Conservation (phyloP, 2,797 vertebrate species). For the Sarcoramphus papa region DNA sequence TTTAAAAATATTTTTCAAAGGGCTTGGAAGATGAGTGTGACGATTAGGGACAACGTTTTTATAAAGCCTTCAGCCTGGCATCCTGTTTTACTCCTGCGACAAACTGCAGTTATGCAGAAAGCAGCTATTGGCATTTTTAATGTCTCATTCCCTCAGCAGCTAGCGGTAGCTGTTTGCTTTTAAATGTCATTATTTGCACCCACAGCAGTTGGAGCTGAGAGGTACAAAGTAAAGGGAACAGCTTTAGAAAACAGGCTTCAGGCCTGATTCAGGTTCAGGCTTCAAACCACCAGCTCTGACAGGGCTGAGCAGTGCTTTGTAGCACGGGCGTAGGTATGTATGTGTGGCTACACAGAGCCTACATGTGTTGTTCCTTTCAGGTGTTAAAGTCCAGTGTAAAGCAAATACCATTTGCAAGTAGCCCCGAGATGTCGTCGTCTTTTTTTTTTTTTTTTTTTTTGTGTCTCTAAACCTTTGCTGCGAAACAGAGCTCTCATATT, state of each 20-base stretch:
- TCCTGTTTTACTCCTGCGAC: not conserved
- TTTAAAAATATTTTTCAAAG: conserved; percentile 8
- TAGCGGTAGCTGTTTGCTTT: not conserved
- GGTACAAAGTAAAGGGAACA: not conserved
- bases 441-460: not conserved
- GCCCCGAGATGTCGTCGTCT: not conserved
- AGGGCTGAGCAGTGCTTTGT: not conserved
- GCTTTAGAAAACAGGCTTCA: not conserved
- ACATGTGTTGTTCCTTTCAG: not conserved
- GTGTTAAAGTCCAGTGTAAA: not conserved
- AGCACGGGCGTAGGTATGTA: fast-evolving
- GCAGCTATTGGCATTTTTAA: not conserved
- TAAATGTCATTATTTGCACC: not conserved
- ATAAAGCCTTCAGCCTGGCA: not conserved
- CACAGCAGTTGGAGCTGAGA: not conserved
- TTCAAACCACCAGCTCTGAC: not conserved
- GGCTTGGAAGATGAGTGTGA: not conserved
- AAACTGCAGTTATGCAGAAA: conserved; percentile 8
- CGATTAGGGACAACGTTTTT: not conserved
- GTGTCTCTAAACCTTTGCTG: not conserved
- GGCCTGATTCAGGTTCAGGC: not conserved
- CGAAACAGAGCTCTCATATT: conserved; percentile 34
- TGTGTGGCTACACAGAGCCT: not conserved
- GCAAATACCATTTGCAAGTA: not conserved
- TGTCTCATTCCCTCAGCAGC: not conserved